Percentiles rank a stretch among this genome's conserved stretches.
Conservation (phyloP, 2,797 vertebrate genomes). For the Darevskia nairensis region DNA sequence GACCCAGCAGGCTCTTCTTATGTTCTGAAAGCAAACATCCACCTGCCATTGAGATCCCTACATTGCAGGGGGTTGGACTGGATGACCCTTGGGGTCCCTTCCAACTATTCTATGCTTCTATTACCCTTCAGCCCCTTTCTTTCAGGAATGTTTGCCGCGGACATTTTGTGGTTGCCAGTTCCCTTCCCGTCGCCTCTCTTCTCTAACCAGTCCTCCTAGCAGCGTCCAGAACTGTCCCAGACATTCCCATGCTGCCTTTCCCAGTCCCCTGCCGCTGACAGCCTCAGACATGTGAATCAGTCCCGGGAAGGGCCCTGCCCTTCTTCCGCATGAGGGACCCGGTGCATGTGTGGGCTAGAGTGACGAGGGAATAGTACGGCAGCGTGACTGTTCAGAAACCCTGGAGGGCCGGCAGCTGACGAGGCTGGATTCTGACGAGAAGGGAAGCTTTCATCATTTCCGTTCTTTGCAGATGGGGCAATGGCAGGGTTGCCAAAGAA, state of each 20-base stretch:
- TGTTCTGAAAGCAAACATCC: too few relatives aligned
- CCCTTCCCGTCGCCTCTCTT: not conserved
- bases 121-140: not conserved
- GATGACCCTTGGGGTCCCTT: too few relatives aligned
- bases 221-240: not conserved
- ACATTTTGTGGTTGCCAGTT: fast-evolving
- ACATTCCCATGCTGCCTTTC: not conserved
- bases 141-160: not conserved
- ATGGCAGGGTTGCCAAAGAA: not conserved
- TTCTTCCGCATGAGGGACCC: too few relatives aligned
- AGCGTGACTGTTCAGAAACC: not conserved
- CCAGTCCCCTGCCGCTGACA: not conserved
- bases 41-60: too few relatives aligned
- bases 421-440: not conserved
- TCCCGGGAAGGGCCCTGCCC: not conserved
- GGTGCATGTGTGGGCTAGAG: not conserved
- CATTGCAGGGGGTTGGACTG: too few relatives aligned
- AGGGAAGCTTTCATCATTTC: not conserved
- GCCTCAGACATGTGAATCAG: not conserved
- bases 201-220: not conserved
- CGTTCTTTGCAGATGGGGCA: not conserved
- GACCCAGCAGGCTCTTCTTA: too few relatives aligned
- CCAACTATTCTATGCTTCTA: too few relatives aligned
- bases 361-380: too few relatives aligned
- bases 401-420: not conserved